Conservation (phyloP, 2,888 invertebrate genomes). For the Parnassius glacialis region DNA sequence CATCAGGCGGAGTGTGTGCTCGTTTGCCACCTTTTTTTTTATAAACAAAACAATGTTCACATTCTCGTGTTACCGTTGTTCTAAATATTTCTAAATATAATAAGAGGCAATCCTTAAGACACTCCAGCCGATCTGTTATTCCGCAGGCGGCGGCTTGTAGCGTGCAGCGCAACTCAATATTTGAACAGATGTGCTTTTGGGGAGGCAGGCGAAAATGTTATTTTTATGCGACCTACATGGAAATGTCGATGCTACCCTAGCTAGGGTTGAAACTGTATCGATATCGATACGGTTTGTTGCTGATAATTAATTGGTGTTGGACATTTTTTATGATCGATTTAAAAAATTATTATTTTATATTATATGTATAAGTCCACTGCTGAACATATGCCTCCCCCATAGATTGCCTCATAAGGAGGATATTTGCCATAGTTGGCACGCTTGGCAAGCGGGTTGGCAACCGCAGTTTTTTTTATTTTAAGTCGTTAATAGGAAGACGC, state of each 20-base stretch:
- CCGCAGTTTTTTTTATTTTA: too few species aligned
- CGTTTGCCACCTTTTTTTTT: too few species aligned
- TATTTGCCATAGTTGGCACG: too few species aligned
- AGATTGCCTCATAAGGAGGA: too few species aligned
- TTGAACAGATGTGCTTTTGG: slow-evolving; percentile 70
- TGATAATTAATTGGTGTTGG: slow-evolving; percentile 1
- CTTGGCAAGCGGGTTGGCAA: too few species aligned
- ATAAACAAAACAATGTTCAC: not conserved
- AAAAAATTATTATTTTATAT: too few species aligned
- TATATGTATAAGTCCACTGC: too few species aligned
- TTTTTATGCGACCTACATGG: slow-evolving; percentile 61
- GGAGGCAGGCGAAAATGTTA: slow-evolving; percentile 70
- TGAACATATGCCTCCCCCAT: too few species aligned
- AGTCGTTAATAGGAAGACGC: too few species aligned
- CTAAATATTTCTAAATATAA: slow-evolving; percentile 21
- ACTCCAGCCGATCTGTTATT: slow-evolving; percentile 33
- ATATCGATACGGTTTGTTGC: slow-evolving; percentile 18
- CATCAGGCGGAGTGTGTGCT: too few species aligned
- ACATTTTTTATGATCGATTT: too few species aligned
- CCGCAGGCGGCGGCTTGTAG: slow-evolving; percentile 27
- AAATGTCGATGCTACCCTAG: slow-evolving; percentile 58
- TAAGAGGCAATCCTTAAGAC: slow-evolving; percentile 23
- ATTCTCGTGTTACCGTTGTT: slow-evolving; percentile 8
- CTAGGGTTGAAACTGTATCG: slow-evolving; percentile 42
- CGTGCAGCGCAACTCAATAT: slow-evolving; percentile 63